Conservation (phyloP, 1,140 invertebrate species). For the Ceratina japonica region DNA sequence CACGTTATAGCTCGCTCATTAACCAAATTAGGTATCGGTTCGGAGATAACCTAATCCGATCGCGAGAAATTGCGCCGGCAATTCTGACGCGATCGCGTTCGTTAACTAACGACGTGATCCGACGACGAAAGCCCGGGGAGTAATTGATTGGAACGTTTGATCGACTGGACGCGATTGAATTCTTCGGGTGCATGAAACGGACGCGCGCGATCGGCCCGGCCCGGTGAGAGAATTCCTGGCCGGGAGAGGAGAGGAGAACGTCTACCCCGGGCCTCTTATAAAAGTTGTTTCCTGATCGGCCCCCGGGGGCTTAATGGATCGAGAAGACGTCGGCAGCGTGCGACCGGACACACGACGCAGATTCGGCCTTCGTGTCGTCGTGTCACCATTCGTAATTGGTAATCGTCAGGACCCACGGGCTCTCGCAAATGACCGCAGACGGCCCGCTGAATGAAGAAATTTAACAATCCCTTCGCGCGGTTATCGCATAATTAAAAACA, state of each 20-base stretch:
- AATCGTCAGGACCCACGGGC: slow-evolving; percentile 58
- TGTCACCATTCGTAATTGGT: slow-evolving; percentile 62
- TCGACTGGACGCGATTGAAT: slow-evolving; percentile 2
- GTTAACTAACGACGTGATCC: background rate
- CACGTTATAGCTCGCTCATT: too few species aligned
- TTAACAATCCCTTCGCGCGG: background rate
- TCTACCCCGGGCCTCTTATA: slow-evolving; percentile 32
- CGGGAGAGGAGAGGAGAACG: background rate
- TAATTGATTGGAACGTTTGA: slow-evolving; percentile 6
- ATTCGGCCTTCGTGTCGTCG: slow-evolving; percentile 54
- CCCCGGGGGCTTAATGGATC: slow-evolving; percentile 35
- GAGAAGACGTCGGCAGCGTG: slow-evolving; percentile 51
- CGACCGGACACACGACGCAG: slow-evolving; percentile 58
- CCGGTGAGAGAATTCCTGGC: slow-evolving; percentile 18
- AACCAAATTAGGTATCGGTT: too few species aligned
- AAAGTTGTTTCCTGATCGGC: slow-evolving; percentile 50
- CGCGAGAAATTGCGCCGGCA: background rate
- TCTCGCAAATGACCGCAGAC: slow-evolving; percentile 48
- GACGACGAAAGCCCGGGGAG: background rate
- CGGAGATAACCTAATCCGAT: too few species aligned
- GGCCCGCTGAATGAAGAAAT: slow-evolving; percentile 39
- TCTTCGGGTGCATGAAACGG: background rate
- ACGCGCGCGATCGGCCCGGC: too few species aligned
- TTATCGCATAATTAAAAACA: slow-evolving; percentile 6
- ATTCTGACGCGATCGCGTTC: background rate